Percentiles rank a stretch among this genome's conserved stretches.
Conservation (phyloP, 2,888 invertebrate species). For the Cantharis rustica region DNA sequence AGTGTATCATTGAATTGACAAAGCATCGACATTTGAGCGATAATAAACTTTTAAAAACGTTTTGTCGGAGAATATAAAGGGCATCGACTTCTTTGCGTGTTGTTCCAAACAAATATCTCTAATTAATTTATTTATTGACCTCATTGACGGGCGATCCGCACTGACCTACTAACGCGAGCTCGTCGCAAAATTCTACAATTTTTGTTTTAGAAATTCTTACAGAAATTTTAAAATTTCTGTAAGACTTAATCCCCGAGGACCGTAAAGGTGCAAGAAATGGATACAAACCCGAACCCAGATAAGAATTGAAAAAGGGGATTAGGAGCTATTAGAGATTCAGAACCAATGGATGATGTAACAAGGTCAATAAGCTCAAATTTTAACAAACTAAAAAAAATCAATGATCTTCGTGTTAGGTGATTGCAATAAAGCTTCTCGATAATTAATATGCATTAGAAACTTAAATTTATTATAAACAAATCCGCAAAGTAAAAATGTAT, state of each 20-base stretch:
- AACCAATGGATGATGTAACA: background rate
- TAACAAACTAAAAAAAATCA: no score
- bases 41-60: background rate
- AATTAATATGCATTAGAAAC: background rate
- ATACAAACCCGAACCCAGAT: background rate
- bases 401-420: no score
- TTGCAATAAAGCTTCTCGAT: background rate
- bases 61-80: background rate
- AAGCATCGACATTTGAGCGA: background rate
- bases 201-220: no score
- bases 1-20: background rate
- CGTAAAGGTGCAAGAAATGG: background rate
- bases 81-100: background rate
- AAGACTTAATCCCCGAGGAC: background rate
- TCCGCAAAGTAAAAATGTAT: background rate
- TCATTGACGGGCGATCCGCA: background rate
- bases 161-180: background rate
- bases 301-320: background rate
- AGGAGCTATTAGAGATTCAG: background rate
- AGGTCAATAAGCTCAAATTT: background rate
- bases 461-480: background rate
- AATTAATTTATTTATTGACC: background rate
- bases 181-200: background rate
- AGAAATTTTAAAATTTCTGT: background rate
- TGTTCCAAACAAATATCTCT: background rate